Conservation (phyloP, 35 echinoderm and acorn worm species). For the Patiria miniata region DNA sequence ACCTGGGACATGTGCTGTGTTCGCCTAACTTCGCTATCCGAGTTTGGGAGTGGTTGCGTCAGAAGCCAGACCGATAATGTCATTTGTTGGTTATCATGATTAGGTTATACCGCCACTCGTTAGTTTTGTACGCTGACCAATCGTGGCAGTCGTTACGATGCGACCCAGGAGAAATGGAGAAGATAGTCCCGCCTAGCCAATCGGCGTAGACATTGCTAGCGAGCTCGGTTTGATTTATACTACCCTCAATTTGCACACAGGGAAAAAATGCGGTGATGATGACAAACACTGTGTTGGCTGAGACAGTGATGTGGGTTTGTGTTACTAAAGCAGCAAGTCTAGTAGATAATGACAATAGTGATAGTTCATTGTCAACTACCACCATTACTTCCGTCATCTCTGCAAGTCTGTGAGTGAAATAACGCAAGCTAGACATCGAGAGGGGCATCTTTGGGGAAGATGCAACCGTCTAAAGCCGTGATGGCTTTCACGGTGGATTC, state of each 20-base stretch:
- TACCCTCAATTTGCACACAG: not conserved
- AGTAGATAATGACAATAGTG: not conserved
- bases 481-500: conserved; percentile 49
- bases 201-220: conserved; percentile 20
- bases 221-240: conserved; percentile 17
- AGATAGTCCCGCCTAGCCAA: conserved; percentile 40
- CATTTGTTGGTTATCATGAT: conserved; percentile 8
- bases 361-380: not conserved
- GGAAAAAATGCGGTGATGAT: not conserved
- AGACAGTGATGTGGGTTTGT: not conserved
- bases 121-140: conserved; percentile 9
- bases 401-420: not conserved
- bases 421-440: not conserved
- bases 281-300: not conserved
- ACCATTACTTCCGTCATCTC: not conserved
- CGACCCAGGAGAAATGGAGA: not conserved
- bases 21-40: not conserved
- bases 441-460: not conserved
- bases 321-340: not conserved
- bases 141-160: not conserved
- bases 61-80: not conserved
- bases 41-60: not conserved
- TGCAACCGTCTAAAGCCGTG: conserved; percentile 15
- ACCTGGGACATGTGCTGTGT: not conserved
- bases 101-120: not conserved